phyloP scores from a whole-genome alignment of 2,888 invertebrate genomes.

The Phaedon cochleariae region DNA sequence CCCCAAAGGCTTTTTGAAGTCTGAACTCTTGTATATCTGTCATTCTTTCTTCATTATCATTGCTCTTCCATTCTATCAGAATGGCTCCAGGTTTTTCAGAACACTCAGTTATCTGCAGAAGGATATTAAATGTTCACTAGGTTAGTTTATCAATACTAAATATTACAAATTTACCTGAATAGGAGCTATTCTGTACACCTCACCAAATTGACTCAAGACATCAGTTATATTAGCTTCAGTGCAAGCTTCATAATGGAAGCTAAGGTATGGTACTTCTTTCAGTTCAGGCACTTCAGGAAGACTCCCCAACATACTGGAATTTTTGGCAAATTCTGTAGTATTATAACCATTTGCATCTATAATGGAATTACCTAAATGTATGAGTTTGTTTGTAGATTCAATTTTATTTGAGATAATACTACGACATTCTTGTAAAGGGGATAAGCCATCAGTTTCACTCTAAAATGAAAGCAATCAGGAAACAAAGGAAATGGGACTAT shows the following conservation, averaged over 20 bases:
- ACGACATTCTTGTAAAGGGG: constrained; percentile 59
- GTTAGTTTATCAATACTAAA: not conserved
- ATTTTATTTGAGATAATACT: constrained; percentile 59
- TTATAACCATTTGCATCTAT: constrained; percentile 39
- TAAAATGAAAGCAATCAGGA: constrained; percentile 37
- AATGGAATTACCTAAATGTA: constrained; percentile 51
- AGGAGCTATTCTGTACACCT: constrained; percentile 53
- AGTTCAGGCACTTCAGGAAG: constrained; percentile 67
- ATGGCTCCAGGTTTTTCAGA: constrained; percentile 66
- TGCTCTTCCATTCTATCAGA: constrained; percentile 65
- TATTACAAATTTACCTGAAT: constrained; percentile 51
- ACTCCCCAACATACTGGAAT: constrained; percentile 59
- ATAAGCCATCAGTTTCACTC: constrained; percentile 56
- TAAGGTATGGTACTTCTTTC: constrained; percentile 66
- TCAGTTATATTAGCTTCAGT: constrained; percentile 47
- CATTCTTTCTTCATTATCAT: constrained; percentile 59
- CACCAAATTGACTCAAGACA: constrained; percentile 51
- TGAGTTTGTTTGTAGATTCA: constrained; percentile 54
- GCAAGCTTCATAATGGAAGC: constrained; percentile 61
- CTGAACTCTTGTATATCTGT: constrained; percentile 62
- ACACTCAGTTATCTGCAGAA: constrained; percentile 63
- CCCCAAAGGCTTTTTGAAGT: constrained; percentile 61
- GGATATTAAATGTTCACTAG: not conserved
- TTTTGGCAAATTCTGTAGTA: constrained; percentile 48
- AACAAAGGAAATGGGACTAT: constrained; percentile 4